phyloP scores from a whole-genome alignment of 2,888 invertebrate species.

The Drosophila sordidapex region DNA sequence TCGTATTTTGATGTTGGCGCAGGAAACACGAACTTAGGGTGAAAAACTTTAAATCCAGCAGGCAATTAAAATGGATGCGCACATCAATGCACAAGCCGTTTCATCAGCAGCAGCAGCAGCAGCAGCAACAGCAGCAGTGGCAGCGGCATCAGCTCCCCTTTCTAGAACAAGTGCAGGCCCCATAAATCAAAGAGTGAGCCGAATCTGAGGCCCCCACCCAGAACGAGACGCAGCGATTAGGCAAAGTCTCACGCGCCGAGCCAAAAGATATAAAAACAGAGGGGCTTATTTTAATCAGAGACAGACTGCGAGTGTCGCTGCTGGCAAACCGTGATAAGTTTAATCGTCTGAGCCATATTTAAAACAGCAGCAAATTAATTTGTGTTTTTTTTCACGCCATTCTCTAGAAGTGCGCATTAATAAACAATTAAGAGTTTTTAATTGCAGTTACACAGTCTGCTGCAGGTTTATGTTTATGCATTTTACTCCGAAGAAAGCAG shows the following conservation, averaged over 20 bases:
- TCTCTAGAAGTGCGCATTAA: constrained; percentile 70
- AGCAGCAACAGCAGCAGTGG: constrained; percentile 3
- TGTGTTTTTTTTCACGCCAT: constrained; percentile 57
- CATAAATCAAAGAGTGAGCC: constrained; percentile 68
- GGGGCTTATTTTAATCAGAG: constrained; percentile 48
- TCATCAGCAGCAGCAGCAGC: not conserved
- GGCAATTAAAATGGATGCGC: constrained; percentile 71
- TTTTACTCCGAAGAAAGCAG: not conserved
- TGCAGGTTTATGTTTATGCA: constrained; percentile 16
- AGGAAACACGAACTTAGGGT: constrained; percentile 77
- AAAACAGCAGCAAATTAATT: constrained; percentile 77
- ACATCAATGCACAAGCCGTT: constrained; percentile 24
- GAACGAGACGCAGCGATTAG: constrained; percentile 47
- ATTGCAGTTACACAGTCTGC: constrained; percentile 47
- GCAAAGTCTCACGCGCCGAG: constrained; percentile 44
- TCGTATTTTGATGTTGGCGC: constrained; percentile 46
- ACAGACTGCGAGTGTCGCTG: not conserved
- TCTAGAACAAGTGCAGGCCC: constrained; percentile 62
- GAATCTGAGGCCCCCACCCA: constrained; percentile 10
- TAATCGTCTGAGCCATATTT: constrained; percentile 75
- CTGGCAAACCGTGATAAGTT: constrained; percentile 46
- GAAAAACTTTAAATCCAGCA: constrained; percentile 62
- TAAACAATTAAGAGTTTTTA: constrained; percentile 75
- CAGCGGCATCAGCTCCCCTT: constrained; percentile 9
- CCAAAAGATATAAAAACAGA: not conserved